These are phyloP conservation scores for Aphelenchoides avenae DNA, from an alignment of 1,140 invertebrate species.

Conservation along the genomic window DNA sequence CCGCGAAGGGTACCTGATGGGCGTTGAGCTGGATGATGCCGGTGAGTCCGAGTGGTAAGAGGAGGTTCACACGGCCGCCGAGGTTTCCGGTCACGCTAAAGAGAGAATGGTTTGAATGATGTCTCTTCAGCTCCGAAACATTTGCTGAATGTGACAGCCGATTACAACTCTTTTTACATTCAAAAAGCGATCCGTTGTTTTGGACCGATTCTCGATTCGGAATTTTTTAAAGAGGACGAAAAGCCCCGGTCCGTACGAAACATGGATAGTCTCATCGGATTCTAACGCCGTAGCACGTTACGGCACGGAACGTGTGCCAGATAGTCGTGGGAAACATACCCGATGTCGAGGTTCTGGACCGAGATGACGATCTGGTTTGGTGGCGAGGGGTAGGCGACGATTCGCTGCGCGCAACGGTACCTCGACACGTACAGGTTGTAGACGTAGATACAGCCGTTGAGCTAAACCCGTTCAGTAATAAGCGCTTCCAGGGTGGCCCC, in stretches of 20 bases:
- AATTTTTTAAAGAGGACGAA: constrained; percentile 2
- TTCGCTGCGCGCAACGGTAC: constrained; percentile 53
- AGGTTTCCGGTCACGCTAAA: constrained; percentile 56
- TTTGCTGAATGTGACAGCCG: not conserved
- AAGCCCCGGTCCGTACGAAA: not conserved
- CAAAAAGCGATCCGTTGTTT: too few species aligned
- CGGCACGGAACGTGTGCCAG: too few species aligned
- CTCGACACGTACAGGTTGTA: constrained; percentile 58
- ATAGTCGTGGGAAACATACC: too few species aligned
- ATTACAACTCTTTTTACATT: not conserved
- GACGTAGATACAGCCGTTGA: constrained; percentile 55
- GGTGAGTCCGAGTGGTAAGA: constrained; percentile 49
- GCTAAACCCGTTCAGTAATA: too few species aligned
- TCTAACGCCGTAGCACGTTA: too few species aligned
- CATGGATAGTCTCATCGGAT: too few species aligned
- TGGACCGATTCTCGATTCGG: too few species aligned
- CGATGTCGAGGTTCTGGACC: constrained; percentile 56
- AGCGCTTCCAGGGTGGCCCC: too few species aligned
- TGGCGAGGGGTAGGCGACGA: constrained; percentile 53
- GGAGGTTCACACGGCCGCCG: constrained; percentile 53
- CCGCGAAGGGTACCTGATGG: too few species aligned
- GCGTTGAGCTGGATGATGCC: constrained; percentile 57
- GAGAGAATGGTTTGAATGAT: too few species aligned
- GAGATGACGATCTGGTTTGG: constrained; percentile 54
- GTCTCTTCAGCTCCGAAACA: too few species aligned